A percentile compares a stretch with the other conserved stretches of the same genome.
phyloP scores from a whole-genome alignment of 2,797 vertebrate species.

The Sebastes diploproa region DNA sequence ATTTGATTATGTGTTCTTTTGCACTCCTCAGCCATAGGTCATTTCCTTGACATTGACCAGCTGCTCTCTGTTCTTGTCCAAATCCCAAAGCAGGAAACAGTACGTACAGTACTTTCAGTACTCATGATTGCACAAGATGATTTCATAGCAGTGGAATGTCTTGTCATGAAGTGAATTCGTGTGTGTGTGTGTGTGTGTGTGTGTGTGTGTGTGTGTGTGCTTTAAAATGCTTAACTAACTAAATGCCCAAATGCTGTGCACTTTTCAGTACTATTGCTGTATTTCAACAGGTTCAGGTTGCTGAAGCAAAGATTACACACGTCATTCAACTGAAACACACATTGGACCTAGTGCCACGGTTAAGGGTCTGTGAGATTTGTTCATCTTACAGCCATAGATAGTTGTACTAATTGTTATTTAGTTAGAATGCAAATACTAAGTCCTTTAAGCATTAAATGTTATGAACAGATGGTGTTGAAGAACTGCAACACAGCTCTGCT shows the following conservation, averaged over 20 bases:
- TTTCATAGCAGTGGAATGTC: background rate
- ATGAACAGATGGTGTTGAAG: constrained; percentile 84
- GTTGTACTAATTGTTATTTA: background rate
- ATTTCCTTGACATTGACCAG: constrained; percentile 96
- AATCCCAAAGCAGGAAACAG: constrained; percentile 96
- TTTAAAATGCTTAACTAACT: background rate
- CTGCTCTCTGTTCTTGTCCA: constrained; percentile 95
- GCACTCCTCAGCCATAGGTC: constrained; percentile 86
- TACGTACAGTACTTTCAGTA: constrained; percentile 62
- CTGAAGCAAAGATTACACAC: constrained; percentile 96
- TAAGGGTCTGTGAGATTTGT: constrained; percentile 84
- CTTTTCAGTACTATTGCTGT: background rate
- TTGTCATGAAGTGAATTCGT: background rate
- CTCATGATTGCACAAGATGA: background rate
- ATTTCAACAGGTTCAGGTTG: constrained; percentile 86
- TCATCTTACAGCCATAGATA: background rate
- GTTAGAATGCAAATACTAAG: background rate
- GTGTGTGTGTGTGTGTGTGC: background rate
- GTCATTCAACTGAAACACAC: constrained; percentile 96
- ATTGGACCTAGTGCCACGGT: constrained; percentile 89
- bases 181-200: background rate
- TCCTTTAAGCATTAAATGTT: background rate
- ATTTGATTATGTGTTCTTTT: constrained; percentile 24
- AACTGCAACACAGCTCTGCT: constrained; percentile 89
- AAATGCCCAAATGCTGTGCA: background rate